Evolutionary conservation across 53 echinoderm and acorn worm species (phyloP).

Genomic region (Holothuria leucospilota): DNA sequence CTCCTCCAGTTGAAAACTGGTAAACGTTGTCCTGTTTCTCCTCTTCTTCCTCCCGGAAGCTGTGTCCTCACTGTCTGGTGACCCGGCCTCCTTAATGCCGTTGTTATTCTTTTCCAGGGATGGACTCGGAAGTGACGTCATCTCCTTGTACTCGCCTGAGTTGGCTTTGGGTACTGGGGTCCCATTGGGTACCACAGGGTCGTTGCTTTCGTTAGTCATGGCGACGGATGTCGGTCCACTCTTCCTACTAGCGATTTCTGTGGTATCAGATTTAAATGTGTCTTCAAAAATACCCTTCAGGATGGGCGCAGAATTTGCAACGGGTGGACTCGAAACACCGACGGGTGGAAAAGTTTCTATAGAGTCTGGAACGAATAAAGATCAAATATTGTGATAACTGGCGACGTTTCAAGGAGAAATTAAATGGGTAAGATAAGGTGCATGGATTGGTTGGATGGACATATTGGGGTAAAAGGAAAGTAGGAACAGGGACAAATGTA

Average conservation of each 20-base stretch:
- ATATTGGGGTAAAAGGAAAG: no score
- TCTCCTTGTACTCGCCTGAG: conserved; percentile 36
- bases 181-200: conserved; percentile 1
- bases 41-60: conserved; percentile 85
- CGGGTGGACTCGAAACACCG: no score
- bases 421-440: no score
- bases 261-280: no score
- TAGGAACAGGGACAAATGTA: no score
- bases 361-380: no score
- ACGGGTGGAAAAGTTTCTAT: no score
- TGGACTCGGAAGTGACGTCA: conserved; percentile 61
- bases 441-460: no score
- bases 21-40: conserved; percentile 92
- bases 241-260: background rate
- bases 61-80: conserved; percentile 65
- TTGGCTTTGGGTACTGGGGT: conserved; percentile 1
- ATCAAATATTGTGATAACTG: no score
- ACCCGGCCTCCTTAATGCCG: conserved; percentile 59
- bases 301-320: no score
- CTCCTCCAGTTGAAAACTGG: conserved; percentile 94
- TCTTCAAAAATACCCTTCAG: no score
- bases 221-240: background rate
- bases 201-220: conserved; percentile 34
- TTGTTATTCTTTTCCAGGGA: conserved; percentile 59
- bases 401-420: no score